Evolutionary conservation across 2,888 invertebrate genomes (phyloP), one percentile per base, ranked within the genome.

Genomic region (Ectemnius cavifrons): DNA sequence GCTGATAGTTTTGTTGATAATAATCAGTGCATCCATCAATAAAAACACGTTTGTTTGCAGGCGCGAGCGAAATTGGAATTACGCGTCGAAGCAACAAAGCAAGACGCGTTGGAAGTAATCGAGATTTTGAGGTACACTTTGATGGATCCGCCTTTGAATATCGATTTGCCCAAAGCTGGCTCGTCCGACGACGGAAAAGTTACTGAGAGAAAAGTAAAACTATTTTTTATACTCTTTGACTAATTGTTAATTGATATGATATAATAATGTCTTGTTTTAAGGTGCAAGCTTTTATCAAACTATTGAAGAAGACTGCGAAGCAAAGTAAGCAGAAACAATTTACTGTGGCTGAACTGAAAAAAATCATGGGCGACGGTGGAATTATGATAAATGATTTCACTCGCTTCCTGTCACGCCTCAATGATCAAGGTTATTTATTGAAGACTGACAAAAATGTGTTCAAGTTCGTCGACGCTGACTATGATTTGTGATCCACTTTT

Each of bases 51-150:
- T 60, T 60, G 16, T 57, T 82, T 70, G n/a, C 86, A 97, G 95
- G 98, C 98, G 16, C 93, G 98, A 88, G 98, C 98, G 0, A 95
- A 97, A 86, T 91, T 96, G 0, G 98, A 98, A 89, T 92, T 99
- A 74, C 92, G 97, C 77, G 95, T 95, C 90, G 94, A 94, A 86
- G 97, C 96, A 0, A 96, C 95, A 0, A 93, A 92, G 70, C 90
- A 93, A 67, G 98, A 99, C 91, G 98, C 98, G 0, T 91, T 93
- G 75, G 97, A 98, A 89, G 95, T 98, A 46, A 93, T 98, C 49
- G 96, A 97, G 87, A 93, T 99, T 67, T 94, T 97, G 91, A 94
- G 95, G 85, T 94, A 96, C 20, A 79, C 88, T 56, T 81, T 85
- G 63, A 82, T 85, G 63, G 52, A 13, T 20, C 47, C 72, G 3